phyloP scores from a whole-genome alignment of 2,888 invertebrate genomes.

The Dorcus hopei region DNA sequence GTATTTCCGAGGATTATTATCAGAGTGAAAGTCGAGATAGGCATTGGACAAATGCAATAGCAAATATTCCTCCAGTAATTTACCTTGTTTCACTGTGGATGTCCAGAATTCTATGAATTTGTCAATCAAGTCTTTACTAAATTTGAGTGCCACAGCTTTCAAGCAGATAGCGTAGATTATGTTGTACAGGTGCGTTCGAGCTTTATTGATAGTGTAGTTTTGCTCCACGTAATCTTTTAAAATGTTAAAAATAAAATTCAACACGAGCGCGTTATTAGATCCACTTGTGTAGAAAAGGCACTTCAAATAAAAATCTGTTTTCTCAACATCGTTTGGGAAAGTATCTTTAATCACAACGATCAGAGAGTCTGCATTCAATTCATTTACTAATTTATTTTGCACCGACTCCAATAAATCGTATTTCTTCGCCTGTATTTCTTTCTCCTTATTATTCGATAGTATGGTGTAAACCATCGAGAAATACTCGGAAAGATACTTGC shows the following conservation, averaged over 20 bases:
- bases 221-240: neutral
- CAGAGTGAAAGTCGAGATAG: neutral
- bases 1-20: too few species aligned
- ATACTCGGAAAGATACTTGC: too few species aligned
- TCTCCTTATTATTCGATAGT: too few species aligned
- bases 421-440: too few species aligned
- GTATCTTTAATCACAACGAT: too few species aligned
- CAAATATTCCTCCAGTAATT: neutral
- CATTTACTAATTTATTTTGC: too few species aligned
- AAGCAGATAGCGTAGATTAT: neutral
- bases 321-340: too few species aligned
- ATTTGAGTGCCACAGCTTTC: neutral
- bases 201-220: neutral
- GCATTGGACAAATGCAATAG: neutral
- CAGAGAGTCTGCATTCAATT: too few species aligned
- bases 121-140: neutral
- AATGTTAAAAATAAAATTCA: neutral
- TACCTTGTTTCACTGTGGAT: neutral
- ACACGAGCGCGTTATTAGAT: neutral
- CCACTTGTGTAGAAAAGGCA: neutral
- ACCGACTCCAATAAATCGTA: too few species aligned
- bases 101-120: too few species aligned
- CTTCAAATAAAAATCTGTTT: neutral
- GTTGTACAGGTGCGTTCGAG: neutral
- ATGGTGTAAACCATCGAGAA: too few species aligned